phyloP scores from a whole-genome alignment of 1,140 invertebrate genomes.

The Periplaneta americana region DNA sequence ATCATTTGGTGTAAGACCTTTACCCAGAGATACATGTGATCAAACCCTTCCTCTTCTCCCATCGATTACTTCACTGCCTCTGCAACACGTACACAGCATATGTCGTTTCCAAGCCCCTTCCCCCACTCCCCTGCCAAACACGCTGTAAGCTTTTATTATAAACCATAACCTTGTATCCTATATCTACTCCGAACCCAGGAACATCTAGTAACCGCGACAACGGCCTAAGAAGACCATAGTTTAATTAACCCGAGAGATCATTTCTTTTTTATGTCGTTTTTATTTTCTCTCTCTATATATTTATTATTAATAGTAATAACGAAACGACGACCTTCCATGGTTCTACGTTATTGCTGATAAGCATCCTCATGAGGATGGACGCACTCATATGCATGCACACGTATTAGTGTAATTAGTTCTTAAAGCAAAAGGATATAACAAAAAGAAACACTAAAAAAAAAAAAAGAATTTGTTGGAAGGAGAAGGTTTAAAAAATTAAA shows the following conservation, averaged over 20 bases:
- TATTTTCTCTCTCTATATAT: not conserved
- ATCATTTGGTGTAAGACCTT: not conserved
- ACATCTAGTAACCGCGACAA: not conserved
- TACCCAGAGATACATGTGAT: not conserved
- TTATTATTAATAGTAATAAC: slow-evolving; percentile 11
- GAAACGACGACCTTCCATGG: not conserved
- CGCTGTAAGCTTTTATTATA: not conserved
- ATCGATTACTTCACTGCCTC: too few relatives aligned
- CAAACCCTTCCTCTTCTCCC: not conserved
- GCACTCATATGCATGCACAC: not conserved
- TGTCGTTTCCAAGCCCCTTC: too few relatives aligned
- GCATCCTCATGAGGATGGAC: not conserved
- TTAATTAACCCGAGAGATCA: not conserved
- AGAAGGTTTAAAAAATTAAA: not conserved
- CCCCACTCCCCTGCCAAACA: too few relatives aligned
- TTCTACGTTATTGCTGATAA: not conserved
- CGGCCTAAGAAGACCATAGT: not conserved
- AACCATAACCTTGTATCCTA: too few relatives aligned
- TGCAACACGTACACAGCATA: not conserved
- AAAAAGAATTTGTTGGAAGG: not conserved
- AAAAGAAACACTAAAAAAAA: not conserved
- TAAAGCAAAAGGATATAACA: not conserved
- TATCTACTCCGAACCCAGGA: not conserved
- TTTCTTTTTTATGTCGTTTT: not conserved
- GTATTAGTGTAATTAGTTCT: not conserved